These are phyloP conservation scores for Aramus guarauna DNA, from an alignment of 2,113 vertebrate species.

Conservation along the genomic window DNA sequence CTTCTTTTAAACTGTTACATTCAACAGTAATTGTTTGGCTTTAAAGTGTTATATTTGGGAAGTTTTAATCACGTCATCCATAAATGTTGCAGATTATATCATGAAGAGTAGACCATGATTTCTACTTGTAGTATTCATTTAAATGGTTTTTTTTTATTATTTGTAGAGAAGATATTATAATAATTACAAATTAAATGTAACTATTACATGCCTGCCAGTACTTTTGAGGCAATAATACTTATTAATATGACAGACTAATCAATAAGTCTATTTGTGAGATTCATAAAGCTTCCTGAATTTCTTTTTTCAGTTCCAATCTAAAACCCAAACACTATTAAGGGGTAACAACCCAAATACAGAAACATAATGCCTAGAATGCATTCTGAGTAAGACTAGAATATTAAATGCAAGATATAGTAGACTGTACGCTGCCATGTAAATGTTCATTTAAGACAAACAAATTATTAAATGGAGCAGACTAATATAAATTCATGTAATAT, in stretches of 20 bases:
- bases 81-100: background rate
- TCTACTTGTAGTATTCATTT: background rate
- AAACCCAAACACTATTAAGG: background rate
- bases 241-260: background rate
- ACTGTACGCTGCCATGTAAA: background rate
- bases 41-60: background rate
- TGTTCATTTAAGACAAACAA: background rate
- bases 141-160: background rate
- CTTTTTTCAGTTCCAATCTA: background rate
- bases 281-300: background rate
- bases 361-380: background rate
- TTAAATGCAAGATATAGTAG: background rate
- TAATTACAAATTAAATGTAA: background rate
- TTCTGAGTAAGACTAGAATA: background rate
- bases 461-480: background rate
- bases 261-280: background rate
- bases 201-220: background rate
- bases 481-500: background rate
- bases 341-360: background rate
- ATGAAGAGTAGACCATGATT: background rate
- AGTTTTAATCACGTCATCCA: background rate
- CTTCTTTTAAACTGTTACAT: background rate
- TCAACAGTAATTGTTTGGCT: background rate
- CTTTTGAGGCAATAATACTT: background rate
- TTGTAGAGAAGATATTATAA: background rate